Evolutionary conservation across 2,113 vertebrate species (phyloP).

Genomic region (Boleophthalmus pectinirostris): DNA sequence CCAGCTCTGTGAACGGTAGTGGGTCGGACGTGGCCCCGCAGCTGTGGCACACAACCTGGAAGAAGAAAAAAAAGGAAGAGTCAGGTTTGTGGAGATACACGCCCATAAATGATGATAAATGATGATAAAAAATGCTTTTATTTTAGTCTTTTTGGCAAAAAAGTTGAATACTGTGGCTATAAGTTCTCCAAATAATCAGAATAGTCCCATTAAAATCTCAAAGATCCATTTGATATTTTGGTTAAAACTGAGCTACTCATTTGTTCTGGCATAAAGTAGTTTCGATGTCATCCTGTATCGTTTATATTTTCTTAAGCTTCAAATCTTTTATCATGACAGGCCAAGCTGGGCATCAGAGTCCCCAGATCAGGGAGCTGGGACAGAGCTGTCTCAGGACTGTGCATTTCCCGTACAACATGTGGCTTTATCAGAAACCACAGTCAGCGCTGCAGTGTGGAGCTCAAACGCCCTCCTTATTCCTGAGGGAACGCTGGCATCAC

Average conservation of each 20-base stretch:
- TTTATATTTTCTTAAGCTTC: too few relatives aligned
- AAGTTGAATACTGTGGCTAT: too few relatives aligned
- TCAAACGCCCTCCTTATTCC: constrained; percentile 48
- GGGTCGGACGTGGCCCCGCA: constrained; percentile 97
- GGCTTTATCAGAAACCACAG: constrained; percentile 39
- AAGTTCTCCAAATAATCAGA: too few relatives aligned
- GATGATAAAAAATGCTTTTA: too few relatives aligned
- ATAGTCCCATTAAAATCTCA: too few relatives aligned
- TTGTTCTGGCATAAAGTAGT: too few relatives aligned
- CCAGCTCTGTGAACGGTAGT: constrained; percentile 93
- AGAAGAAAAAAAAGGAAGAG: not conserved
- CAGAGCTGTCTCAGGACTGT: not conserved
- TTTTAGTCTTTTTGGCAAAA: too few relatives aligned
- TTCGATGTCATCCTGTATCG: too few relatives aligned
- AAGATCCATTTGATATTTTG: too few relatives aligned
- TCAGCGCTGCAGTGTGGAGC: constrained; percentile 28
- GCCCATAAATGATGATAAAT: too few relatives aligned
- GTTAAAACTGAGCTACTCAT: too few relatives aligned
- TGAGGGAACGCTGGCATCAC: constrained; percentile 37
- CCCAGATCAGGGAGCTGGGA: constrained; percentile 12
- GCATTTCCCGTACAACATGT: constrained; percentile 41
- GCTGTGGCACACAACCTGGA: constrained; percentile 91
- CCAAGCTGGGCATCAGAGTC: constrained; percentile 32
- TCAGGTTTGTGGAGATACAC: not conserved
- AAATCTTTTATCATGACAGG: too few relatives aligned